These are phyloP conservation scores for Channallabes apus DNA, from an alignment of 2,797 vertebrate genomes.

Conservation along the genomic window DNA sequence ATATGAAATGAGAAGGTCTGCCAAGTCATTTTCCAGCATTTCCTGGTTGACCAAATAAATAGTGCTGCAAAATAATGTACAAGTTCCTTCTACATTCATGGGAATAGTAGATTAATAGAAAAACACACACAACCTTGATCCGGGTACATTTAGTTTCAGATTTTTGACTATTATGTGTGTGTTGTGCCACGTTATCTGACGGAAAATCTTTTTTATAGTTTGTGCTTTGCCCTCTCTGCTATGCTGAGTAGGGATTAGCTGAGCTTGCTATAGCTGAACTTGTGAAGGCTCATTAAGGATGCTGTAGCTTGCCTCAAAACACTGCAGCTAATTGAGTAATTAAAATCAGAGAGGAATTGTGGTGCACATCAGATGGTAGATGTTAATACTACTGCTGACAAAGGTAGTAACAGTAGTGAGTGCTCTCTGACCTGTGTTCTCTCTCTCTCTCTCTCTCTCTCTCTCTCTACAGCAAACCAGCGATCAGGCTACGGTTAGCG, in stretches of 20 bases:
- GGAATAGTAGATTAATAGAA: too few species aligned
- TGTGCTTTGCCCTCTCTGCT: conserved; percentile 20
- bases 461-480: conserved; percentile 60
- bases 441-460: background rate
- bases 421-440: background rate
- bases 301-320: conserved; percentile 19
- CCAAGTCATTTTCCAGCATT: background rate
- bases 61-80: background rate
- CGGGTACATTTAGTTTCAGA: background rate
- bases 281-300: conserved; percentile 36
- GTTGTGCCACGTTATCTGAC: background rate
- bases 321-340: conserved; percentile 31
- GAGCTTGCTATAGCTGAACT: conserved; percentile 35
- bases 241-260: conserved; percentile 30
- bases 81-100: background rate
- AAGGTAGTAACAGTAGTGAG: background rate
- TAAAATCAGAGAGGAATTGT: conserved; percentile 17
- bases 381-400: conserved; percentile 12
- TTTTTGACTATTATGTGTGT: background rate
- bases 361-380: conserved; percentile 8
- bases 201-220: conserved; percentile 12
- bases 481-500: conserved; percentile 68
- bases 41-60: background rate
- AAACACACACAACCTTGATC: background rate
- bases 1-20: background rate